Conservation (phyloP, 2,888 invertebrate genomes). For the Xestoiulus laeticollis region DNA sequence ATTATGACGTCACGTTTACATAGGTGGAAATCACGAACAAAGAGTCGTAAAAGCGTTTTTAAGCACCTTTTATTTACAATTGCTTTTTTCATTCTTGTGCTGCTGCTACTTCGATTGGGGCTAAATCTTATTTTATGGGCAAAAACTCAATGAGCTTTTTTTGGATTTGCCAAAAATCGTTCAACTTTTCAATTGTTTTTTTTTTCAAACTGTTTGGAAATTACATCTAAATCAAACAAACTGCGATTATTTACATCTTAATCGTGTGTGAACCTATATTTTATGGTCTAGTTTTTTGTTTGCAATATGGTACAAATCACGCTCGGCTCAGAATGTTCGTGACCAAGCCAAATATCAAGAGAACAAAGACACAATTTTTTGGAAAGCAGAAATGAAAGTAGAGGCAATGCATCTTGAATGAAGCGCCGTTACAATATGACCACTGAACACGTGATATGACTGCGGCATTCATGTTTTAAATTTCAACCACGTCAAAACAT, state of each 20-base stretch:
- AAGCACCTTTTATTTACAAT: constrained; percentile 35
- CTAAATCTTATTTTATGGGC: constrained; percentile 37
- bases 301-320: too few species aligned
- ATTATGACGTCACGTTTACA: not conserved
- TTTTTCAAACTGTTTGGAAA: not conserved
- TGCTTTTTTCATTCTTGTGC: not conserved
- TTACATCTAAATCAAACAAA: not conserved
- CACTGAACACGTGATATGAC: too few species aligned
- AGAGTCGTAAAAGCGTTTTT: constrained; percentile 24
- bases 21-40: constrained; percentile 13
- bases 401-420: too few species aligned
- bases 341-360: too few species aligned
- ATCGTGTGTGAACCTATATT: not conserved
- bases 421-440: too few species aligned
- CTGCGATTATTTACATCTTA: not conserved
- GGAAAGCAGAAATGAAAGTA: too few species aligned
- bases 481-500: too few species aligned
- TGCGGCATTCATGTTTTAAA: too few species aligned
- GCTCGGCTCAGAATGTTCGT: too few species aligned
- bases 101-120: not conserved
- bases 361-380: too few species aligned
- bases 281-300: not conserved
- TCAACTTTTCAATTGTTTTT: not conserved
- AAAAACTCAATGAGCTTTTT: not conserved
- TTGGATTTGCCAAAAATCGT: not conserved